These are phyloP conservation scores for Atherinosoma microstoma DNA, from an alignment of 2,797 vertebrate species.

Conservation along the genomic window DNA sequence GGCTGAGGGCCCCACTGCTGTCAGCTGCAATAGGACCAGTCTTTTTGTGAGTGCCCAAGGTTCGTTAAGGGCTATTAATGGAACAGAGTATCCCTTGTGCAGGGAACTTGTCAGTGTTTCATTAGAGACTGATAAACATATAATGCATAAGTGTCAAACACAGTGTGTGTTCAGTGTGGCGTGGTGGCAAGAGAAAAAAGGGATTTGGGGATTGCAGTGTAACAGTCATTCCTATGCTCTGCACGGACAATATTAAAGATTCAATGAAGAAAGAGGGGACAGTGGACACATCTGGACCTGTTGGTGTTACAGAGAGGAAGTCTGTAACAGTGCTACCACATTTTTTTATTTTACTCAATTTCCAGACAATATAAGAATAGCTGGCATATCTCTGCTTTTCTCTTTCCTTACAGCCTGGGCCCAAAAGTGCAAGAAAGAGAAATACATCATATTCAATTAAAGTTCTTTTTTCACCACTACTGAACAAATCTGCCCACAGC, in stretches of 20 bases:
- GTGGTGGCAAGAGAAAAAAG: constrained; percentile 49
- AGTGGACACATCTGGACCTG: constrained; percentile 36
- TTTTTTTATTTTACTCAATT: constrained; percentile 29
- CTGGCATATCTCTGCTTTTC: constrained; percentile 53
- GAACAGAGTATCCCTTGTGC: constrained; percentile 78
- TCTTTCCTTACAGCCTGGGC: constrained; percentile 29
- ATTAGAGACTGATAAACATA: constrained; percentile 85
- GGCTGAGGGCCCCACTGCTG: constrained; percentile 73
- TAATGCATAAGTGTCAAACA: constrained; percentile 79
- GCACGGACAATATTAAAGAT: constrained; percentile 69
- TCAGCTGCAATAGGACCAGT: constrained; percentile 79
- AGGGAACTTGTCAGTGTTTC: constrained; percentile 82
- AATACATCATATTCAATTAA: constrained; percentile 80
- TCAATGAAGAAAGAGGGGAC: constrained; percentile 48
- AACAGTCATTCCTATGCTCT: constrained; percentile 71
- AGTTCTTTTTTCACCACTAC: constrained; percentile 67
- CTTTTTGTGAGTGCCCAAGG: constrained; percentile 78
- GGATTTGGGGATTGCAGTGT: constrained; percentile 72
- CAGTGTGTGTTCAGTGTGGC: constrained; percentile 63
- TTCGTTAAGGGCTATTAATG: constrained; percentile 85
- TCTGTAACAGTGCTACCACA: constrained; percentile 31
- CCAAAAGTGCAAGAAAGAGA: constrained; percentile 64
- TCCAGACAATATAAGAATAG: constrained; percentile 46
- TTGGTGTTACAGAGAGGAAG: constrained; percentile 27
- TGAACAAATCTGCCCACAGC: constrained; percentile 79